These are phyloP conservation scores for Caenorhabditis drosophilae DNA, from an alignment of 2,888 invertebrate species.

Conservation along the genomic window DNA sequence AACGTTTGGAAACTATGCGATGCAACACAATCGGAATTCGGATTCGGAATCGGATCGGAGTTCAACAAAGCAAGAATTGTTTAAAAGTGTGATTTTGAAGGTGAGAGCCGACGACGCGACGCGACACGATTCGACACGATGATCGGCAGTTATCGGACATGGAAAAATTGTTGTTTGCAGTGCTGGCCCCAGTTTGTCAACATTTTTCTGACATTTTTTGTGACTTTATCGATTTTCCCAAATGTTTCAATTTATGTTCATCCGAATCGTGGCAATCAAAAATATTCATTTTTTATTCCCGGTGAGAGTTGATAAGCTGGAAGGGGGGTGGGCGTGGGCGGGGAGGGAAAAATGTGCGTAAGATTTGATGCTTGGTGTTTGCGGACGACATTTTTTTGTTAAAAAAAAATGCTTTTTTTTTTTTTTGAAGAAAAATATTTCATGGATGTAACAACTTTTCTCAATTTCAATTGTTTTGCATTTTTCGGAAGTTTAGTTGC, in stretches of 20 bases:
- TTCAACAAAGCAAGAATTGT: background rate
- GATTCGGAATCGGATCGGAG: background rate
- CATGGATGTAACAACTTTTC: slow-evolving; percentile 79
- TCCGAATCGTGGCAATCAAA: slow-evolving; percentile 7
- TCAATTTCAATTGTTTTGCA: slow-evolving; percentile 90
- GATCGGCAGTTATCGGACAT: background rate
- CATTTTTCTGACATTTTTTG: slow-evolving; percentile 89
- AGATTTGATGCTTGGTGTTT: background rate
- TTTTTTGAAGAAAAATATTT: slow-evolving; percentile 22
- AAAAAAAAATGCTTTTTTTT: background rate
- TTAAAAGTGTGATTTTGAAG: background rate
- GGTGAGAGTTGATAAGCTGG: background rate
- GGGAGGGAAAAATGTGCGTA: background rate
- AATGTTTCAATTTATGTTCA: slow-evolving; percentile 74
- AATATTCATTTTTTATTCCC: slow-evolving; percentile 36
- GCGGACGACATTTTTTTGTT: background rate
- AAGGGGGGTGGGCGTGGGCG: background rate
- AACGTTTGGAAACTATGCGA: slow-evolving; percentile 6
- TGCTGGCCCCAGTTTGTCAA: slow-evolving; percentile 79
- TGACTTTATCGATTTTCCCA: slow-evolving; percentile 88
- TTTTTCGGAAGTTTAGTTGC: slow-evolving; percentile 89
- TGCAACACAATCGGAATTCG: background rate
- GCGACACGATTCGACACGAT: background rate
- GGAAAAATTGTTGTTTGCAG: background rate
- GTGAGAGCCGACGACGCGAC: slow-evolving; percentile 1